Conservation (phyloP, 35 echinoderm and acorn worm species). For the Apostichopus californicus region DNA sequence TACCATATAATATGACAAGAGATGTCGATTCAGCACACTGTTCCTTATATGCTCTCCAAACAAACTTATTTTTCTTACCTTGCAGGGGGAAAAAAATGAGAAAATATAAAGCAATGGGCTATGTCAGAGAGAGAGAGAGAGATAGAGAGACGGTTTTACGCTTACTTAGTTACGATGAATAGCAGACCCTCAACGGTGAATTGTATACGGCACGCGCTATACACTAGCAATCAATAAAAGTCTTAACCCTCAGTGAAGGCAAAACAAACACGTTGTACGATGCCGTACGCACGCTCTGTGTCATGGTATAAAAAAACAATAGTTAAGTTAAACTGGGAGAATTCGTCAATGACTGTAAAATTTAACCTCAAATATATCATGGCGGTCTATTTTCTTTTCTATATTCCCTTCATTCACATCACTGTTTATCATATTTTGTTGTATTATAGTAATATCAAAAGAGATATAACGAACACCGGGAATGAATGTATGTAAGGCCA, state of each 20-base stretch:
- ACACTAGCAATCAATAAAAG: constrained; percentile 8
- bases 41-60: background rate
- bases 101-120: background rate
- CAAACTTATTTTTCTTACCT: background rate
- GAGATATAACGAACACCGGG: too few species aligned
- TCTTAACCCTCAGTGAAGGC: background rate
- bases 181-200: background rate
- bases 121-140: background rate
- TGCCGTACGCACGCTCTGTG: background rate
- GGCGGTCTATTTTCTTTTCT: background rate
- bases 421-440: too few species aligned
- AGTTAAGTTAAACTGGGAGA: background rate
- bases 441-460: too few species aligned
- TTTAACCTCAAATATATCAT: constrained; percentile 15
- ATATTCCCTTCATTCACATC: too few species aligned
- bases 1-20: too few species aligned
- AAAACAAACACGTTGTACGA: background rate
- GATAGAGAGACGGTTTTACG: background rate
- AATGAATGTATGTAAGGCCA: too few species aligned
- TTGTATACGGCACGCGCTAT: constrained; percentile 7
- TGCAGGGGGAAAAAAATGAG: background rate
- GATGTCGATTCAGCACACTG: too few species aligned
- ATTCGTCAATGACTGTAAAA: background rate
- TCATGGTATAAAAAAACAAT: background rate
- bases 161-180: constrained; percentile 44